A percentile compares a stretch with the other conserved stretches of the same genome.
phyloP scores from a whole-genome alignment of 2,888 invertebrate genomes.

The Idaea straminata region DNA sequence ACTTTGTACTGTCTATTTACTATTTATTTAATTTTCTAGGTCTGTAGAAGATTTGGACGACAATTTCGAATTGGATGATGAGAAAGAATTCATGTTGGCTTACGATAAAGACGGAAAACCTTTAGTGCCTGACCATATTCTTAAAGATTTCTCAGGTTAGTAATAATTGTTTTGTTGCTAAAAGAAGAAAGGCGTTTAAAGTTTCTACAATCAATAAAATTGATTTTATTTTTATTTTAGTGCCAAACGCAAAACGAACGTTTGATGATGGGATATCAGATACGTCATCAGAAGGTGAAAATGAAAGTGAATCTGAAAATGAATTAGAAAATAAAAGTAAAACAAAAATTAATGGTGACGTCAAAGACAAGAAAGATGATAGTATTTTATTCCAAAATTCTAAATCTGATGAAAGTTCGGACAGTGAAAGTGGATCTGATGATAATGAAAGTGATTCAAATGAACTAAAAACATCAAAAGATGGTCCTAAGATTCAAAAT shows the following conservation, averaged over 20 bases:
- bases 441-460: neutral
- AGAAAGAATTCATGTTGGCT: conserved; percentile 69
- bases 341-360: conserved; percentile 19
- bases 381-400: conserved; percentile 26
- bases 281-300: conserved; percentile 51
- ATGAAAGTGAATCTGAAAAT: conserved; percentile 23
- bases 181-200: neutral
- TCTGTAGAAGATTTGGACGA: conserved; percentile 94
- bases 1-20: neutral
- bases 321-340: conserved; percentile 17
- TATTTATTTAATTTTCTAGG: conserved; percentile 41
- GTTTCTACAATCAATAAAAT: neutral
- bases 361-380: conserved; percentile 11
- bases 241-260: conserved; percentile 64
- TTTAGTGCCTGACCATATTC: conserved; percentile 61
- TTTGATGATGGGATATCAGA: conserved; percentile 68
- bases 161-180: neutral
- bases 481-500: neutral
- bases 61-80: conserved; percentile 83
- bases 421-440: conserved; percentile 1
- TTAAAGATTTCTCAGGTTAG: conserved; percentile 63
- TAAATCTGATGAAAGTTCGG: conserved; percentile 3
- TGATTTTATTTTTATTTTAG: conserved; percentile 37
- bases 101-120: conserved; percentile 76
- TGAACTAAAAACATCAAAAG: neutral